Conservation (phyloP, 2,888 invertebrate species). For the Sicus ferrugineus region DNA sequence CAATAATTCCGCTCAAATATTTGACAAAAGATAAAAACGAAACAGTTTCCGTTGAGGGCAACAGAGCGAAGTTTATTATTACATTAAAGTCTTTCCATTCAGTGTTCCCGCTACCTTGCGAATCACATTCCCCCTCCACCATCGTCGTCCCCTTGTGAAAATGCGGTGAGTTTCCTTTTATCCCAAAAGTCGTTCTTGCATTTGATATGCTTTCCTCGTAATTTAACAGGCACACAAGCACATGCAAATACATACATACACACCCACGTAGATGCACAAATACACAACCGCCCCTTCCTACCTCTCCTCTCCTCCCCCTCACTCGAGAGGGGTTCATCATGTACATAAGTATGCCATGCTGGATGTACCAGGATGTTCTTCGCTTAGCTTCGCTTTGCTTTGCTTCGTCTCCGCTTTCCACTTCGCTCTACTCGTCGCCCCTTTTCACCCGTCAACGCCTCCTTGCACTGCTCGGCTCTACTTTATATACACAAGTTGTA, state of each 20-base stretch:
- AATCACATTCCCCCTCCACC: too few species aligned
- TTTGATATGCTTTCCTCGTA: constrained; percentile 9
- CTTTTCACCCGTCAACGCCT: too few species aligned
- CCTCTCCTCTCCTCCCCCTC: neutral
- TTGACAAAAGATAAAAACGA: neutral
- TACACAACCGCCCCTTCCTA: neutral
- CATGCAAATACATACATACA: neutral
- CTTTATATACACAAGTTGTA: neutral
- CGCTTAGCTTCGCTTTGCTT: too few species aligned
- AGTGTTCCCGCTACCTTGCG: too few species aligned
- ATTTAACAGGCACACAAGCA: neutral
- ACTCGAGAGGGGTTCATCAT: neutral
- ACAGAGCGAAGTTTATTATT: constrained; percentile 17
- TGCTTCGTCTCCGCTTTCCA: neutral
- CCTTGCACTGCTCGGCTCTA: constrained; percentile 37
- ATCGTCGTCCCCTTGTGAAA: too few species aligned
- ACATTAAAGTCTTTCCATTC: constrained; percentile 14
- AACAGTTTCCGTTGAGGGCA: constrained; percentile 15
- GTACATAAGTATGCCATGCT: constrained; percentile 15
- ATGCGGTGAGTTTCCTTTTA: neutral
- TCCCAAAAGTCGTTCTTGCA: constrained; percentile 3
- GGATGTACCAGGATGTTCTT: neutral
- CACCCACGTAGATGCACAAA: neutral
- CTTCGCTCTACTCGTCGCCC: neutral
- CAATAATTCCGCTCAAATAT: neutral